Percentiles rank a stretch among this genome's conserved stretches.
These are phyloP conservation scores for Drosophila birchii DNA, from an alignment of 2,888 invertebrate species.

Conservation along the genomic window DNA sequence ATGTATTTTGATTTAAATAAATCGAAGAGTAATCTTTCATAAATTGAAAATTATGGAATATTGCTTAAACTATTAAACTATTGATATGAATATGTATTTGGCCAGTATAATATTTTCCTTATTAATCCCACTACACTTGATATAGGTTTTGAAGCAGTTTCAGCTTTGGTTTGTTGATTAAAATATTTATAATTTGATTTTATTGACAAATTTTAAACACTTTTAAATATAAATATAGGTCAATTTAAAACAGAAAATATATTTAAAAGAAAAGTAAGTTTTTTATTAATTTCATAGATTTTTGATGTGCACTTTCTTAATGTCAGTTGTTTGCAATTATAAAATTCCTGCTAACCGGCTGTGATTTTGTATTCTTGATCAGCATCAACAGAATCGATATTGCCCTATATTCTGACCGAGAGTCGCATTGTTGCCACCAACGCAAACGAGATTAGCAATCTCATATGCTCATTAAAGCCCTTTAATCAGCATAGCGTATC, in stretches of 20 bases:
- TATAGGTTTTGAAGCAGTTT: too few relatives aligned
- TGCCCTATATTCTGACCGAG: conserved; percentile 1
- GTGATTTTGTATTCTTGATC: not conserved
- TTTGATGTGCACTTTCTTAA: not conserved
- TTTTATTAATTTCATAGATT: not conserved
- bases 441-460: conserved; percentile 7
- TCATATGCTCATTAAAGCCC: conserved; percentile 8
- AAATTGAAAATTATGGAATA: not conserved
- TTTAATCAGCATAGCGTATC: conserved; percentile 9
- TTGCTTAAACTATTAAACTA: not conserved
- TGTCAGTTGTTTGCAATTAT: not conserved
- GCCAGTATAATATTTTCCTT: too few relatives aligned
- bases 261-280: not conserved
- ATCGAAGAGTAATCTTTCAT: not conserved
- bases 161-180: too few relatives aligned
- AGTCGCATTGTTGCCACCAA: conserved; percentile 11
- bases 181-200: too few relatives aligned
- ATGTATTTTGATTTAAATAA: not conserved
- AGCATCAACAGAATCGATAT: not conserved
- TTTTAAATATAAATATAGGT: too few relatives aligned
- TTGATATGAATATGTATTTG: too few relatives aligned
- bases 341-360: not conserved
- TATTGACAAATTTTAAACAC: too few relatives aligned
- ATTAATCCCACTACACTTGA: too few relatives aligned
- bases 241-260: too few relatives aligned